phyloP scores from a whole-genome alignment of 2,113 vertebrate genomes.

The Regulus satrapa region DNA sequence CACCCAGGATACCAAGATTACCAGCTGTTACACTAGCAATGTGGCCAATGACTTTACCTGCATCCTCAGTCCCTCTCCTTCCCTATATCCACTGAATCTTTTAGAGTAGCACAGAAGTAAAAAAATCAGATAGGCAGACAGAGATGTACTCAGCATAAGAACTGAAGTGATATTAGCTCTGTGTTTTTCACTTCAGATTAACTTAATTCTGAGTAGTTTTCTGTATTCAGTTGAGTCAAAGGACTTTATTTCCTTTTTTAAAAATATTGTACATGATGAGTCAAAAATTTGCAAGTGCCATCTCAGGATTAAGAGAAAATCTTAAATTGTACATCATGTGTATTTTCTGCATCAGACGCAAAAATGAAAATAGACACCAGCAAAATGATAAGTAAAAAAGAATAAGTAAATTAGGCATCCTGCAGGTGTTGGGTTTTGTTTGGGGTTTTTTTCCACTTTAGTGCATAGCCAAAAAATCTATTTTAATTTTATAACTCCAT shows the following conservation, averaged over 20 bases:
- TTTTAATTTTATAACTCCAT: neutral
- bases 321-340: neutral
- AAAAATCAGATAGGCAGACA: neutral
- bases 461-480: neutral
- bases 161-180: neutral
- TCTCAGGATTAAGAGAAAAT: neutral
- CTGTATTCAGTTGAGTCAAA: neutral
- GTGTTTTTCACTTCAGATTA: neutral
- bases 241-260: neutral
- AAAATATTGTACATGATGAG: rapidly evolving
- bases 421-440: neutral
- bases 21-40: rapidly evolving
- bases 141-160: neutral
- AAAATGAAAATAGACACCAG: neutral
- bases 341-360: neutral
- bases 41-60: neutral
- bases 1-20: neutral
- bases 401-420: neutral
- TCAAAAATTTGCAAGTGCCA: neutral
- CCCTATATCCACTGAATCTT: neutral
- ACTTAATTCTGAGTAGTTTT: neutral
- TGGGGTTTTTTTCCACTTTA: neutral
- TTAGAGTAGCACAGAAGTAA: neutral
- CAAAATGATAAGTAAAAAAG: neutral
- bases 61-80: neutral